Percentiles rank a stretch among this genome's conserved stretches.
Conservation (phyloP, 2,113 vertebrate species). For the Ardeotis arabs region DNA sequence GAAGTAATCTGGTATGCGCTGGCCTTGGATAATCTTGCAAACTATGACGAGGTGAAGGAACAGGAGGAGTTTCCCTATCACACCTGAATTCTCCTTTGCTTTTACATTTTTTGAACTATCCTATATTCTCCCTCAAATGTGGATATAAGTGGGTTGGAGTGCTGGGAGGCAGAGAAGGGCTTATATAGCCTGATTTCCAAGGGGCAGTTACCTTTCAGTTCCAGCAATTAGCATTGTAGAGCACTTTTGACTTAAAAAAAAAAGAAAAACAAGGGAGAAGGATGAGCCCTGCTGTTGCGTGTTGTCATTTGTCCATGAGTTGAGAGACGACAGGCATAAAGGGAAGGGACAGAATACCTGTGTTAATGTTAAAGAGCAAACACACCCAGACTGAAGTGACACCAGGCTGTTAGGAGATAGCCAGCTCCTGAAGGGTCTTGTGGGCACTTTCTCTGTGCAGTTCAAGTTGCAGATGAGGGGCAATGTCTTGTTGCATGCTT, state of each 20-base stretch:
- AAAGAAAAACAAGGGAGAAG: background rate
- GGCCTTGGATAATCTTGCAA: background rate
- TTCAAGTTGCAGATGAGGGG: background rate
- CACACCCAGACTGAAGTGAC: background rate
- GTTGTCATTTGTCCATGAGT: background rate
- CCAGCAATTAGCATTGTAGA: background rate
- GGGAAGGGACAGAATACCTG: background rate
- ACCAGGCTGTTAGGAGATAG: background rate
- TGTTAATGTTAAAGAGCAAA: background rate
- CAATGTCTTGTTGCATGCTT: accelerated
- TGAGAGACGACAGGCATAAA: background rate
- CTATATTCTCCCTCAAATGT: background rate
- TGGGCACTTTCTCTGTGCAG: background rate
- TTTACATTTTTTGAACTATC: background rate
- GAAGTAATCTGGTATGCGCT: background rate
- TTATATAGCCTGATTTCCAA: background rate
- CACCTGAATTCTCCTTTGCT: background rate
- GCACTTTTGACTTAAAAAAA: background rate
- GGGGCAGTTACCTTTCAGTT: background rate
- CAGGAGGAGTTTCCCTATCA: background rate
- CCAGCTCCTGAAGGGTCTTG: background rate
- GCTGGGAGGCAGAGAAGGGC: background rate
- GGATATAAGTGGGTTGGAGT: background rate
- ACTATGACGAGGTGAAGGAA: background rate
- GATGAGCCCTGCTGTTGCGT: background rate